Evolutionary conservation across 2,888 invertebrate species (phyloP).

Genomic region (Leptopterna dolabrata): DNA sequence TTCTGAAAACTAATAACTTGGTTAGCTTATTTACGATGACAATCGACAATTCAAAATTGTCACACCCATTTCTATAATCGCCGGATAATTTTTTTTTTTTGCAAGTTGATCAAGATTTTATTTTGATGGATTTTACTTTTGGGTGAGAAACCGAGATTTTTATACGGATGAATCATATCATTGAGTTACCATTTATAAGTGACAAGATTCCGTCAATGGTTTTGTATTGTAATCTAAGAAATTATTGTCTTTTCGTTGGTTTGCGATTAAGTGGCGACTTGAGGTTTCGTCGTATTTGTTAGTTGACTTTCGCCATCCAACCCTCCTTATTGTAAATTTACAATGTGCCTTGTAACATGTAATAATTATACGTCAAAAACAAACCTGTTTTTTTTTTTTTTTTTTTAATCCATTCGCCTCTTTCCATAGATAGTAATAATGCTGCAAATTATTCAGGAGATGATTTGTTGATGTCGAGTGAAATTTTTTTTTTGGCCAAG

Average conservation of each 20-base stretch:
- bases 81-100: not conserved
- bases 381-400: not conserved
- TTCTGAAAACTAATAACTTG: not conserved
- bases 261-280: not conserved
- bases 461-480: no score
- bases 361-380: conserved; percentile 17
- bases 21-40: not conserved
- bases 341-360: conserved; percentile 38
- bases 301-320: not conserved
- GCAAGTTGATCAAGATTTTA: not conserved
- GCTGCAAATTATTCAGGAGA: no score
- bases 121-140: not conserved
- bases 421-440: no score
- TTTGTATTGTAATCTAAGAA: not conserved
- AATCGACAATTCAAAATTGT: not conserved
- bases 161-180: not conserved
- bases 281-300: not conserved
- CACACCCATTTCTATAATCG: not conserved
- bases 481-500: no score
- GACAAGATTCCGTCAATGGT: not conserved
- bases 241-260: not conserved
- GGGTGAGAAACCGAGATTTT: not conserved
- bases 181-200: conserved; percentile 3
- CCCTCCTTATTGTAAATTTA: conserved; percentile 11
- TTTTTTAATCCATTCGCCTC: no score